Base-by-base conservation (phyloP, 2,888 invertebrate species). In the Platerodrilus igneus region DNA sequence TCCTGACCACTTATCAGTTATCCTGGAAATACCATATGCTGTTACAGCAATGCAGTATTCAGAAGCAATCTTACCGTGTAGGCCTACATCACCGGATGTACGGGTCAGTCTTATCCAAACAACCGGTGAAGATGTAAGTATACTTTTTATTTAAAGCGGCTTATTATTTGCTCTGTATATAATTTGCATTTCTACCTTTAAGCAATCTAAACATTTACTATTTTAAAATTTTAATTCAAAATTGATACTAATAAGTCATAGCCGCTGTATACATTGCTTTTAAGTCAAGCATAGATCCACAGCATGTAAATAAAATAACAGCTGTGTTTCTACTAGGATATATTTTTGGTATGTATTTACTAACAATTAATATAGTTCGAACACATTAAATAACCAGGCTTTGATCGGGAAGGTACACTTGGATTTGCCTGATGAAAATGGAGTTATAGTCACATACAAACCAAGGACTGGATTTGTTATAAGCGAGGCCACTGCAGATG, bases 81-180 rank as follows among this genome's bases (percentile, higher is more conserved):
- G 76, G 28, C 80, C 82, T 3, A 75, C 81, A 1, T 72, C 76
- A 28, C 80, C 80, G 2, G 64, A 72, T 39, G 67, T 76, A 2
- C 61, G 68, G 10, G 77, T 82, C 1, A 47, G 63, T 23, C 57
- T 78, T 4, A 58, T 53, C 9, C 56, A 52, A 45, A 50, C 50
- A 11, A 64, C 52, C 9, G 68, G 61, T 37, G 59, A 62, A 18
- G 60, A 68, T 59, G 74, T 73, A 59, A 53, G 41, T 31, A 37
- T 25, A 7, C 8, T 16, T 34, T 30, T 25, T n/a, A n/a, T n/a
- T n/a, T 2, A 16, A 32, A 19, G 17, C 37, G 7, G 2, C 4
- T 2, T 14, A 11, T 18, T 17, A 20, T 8, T 9, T 18, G 18
- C 26, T 20, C 15, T 16, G 16, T 26, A 32, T 22, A 13, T 26